These are phyloP conservation scores for Mycteria americana DNA, from an alignment of 2,797 vertebrate species.

Conservation along the genomic window DNA sequence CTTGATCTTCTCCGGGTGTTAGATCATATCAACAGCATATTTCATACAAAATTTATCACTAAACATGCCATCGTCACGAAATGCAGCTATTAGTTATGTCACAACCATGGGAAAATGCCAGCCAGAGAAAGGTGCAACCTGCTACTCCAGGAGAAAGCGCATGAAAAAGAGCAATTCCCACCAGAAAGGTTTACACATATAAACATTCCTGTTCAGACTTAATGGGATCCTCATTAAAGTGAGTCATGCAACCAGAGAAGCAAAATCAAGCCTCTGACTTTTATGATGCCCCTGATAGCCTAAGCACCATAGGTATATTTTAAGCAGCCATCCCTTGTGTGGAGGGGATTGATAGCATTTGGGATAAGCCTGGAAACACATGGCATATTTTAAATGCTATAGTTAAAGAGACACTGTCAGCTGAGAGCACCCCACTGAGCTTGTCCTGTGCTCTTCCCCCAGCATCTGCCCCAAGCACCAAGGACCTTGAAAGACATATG, in stretches of 20 bases:
- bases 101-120: background rate
- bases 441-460: background rate
- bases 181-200: background rate
- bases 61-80: background rate
- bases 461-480: background rate
- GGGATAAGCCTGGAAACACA: conserved; percentile 16
- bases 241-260: conserved; percentile 50
- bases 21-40: background rate
- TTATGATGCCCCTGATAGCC: conserved; percentile 50
- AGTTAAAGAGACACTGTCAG: background rate
- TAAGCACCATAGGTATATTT: background rate
- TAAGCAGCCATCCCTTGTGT: background rate
- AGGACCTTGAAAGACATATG: background rate
- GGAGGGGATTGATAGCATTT: background rate
- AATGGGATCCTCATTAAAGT: background rate
- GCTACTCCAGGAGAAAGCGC: background rate
- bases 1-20: background rate
- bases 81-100: background rate
- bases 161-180: background rate
- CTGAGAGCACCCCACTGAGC: background rate
- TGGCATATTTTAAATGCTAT: background rate
- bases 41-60: background rate
- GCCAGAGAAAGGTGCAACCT: background rate
- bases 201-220: background rate
- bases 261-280: conserved; percentile 44